Conservation (phyloP, 2,888 invertebrate genomes). For the Malthinus flaveolus region DNA sequence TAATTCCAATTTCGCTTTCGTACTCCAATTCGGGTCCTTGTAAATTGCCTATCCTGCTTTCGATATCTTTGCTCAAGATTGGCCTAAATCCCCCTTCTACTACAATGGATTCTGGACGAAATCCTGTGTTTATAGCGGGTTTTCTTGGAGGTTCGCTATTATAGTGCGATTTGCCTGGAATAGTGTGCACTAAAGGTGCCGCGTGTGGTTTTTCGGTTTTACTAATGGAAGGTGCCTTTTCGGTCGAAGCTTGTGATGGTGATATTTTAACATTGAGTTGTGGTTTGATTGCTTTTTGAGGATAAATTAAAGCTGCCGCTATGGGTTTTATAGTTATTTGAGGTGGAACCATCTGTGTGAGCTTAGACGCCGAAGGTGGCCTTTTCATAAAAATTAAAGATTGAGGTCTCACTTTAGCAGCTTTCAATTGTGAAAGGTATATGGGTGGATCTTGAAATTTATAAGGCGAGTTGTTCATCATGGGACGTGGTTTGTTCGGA, state of each 20-base stretch:
- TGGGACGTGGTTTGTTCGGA: slow-evolving; percentile 24
- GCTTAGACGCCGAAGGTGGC: neutral
- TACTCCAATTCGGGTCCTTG: slow-evolving; percentile 49
- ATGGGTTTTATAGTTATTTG: slow-evolving; percentile 3
- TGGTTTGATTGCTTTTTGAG: slow-evolving; percentile 3
- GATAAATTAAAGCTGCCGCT: slow-evolving; percentile 1
- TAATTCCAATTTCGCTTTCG: slow-evolving; percentile 58
- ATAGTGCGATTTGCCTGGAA: slow-evolving; percentile 22
- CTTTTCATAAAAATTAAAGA: slow-evolving; percentile 11
- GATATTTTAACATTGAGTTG: slow-evolving; percentile 46
- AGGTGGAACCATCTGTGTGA: neutral
- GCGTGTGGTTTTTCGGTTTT: slow-evolving; percentile 33
- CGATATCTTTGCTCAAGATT: slow-evolving; percentile 64
- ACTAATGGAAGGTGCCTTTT: slow-evolving; percentile 41
- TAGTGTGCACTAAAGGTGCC: slow-evolving; percentile 18
- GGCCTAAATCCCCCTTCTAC: slow-evolving; percentile 86
- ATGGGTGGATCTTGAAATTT: slow-evolving; percentile 17
- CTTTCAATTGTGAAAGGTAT: neutral
- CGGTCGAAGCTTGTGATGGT: slow-evolving; percentile 48
- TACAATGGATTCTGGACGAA: slow-evolving; percentile 78
- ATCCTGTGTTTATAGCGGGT: slow-evolving; percentile 74
- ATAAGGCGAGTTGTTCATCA: slow-evolving; percentile 8
- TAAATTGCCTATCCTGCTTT: slow-evolving; percentile 57
- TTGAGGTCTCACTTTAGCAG: slow-evolving; percentile 14
- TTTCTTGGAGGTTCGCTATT: slow-evolving; percentile 45